Evolutionary conservation across 2,888 invertebrate genomes (phyloP).

Genomic region (Nephrocerus scutellatus): DNA sequence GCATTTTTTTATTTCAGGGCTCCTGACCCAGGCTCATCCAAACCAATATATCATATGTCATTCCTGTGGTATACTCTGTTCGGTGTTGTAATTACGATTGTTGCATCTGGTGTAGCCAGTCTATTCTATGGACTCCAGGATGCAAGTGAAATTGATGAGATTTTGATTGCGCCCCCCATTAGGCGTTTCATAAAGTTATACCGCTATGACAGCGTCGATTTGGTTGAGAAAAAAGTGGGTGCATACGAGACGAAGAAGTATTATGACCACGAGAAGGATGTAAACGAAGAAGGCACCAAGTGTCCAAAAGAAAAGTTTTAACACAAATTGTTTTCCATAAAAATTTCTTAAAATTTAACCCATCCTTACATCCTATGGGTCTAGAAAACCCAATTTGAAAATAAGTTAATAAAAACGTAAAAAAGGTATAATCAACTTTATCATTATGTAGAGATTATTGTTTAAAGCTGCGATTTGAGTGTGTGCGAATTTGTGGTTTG

Average conservation of each 20-base stretch:
- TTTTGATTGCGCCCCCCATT: conserved; percentile 58
- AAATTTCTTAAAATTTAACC: not conserved
- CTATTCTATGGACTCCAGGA: conserved; percentile 51
- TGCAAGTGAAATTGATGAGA: conserved; percentile 52
- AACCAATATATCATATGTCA: conserved; percentile 53
- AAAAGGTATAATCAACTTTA: too few species aligned
- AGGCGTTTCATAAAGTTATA: conserved; percentile 46
- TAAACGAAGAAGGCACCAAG: not conserved
- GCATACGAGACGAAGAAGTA: conserved; percentile 14
- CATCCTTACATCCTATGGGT: too few species aligned
- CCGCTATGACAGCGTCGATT: conserved; percentile 25
- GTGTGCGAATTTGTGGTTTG: too few species aligned
- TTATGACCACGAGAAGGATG: conserved; percentile 7
- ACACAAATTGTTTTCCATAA: conserved; percentile 1
- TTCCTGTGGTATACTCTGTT: conserved; percentile 65
- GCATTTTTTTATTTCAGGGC: not conserved
- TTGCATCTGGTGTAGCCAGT: conserved; percentile 54
- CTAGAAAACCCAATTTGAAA: too few species aligned
- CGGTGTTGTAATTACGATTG: conserved; percentile 55
- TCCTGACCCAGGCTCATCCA: not conserved
- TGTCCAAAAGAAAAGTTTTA: not conserved
- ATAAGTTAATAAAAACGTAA: too few species aligned
- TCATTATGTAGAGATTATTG: too few species aligned
- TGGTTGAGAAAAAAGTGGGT: conserved; percentile 12
- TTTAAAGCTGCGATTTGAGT: too few species aligned